A percentile compares a stretch with the other conserved stretches of the same genome.
phyloP scores from a whole-genome alignment of 2,797 vertebrate genomes.

The Heteromormyrus szaboi region DNA sequence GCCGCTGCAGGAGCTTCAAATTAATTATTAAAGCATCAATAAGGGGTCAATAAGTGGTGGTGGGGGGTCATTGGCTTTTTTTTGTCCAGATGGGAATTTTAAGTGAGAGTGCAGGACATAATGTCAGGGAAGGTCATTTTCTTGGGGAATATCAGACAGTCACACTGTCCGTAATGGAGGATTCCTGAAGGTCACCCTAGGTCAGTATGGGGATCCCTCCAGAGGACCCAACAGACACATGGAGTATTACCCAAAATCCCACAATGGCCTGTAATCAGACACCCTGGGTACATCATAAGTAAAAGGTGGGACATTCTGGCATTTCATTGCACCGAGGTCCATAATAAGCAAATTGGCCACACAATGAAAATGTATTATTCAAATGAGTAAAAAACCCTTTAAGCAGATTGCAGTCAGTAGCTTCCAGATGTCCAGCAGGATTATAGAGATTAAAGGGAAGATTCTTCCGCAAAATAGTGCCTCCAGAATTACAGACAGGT shows the following conservation, averaged over 20 bases:
- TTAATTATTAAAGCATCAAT: not conserved
- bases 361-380: not conserved
- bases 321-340: not conserved
- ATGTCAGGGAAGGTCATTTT: not conserved
- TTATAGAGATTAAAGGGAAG: not conserved
- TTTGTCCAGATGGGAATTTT: not conserved
- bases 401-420: not conserved
- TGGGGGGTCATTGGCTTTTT: not conserved
- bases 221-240: not conserved
- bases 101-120: not conserved
- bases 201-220: not conserved
- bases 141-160: not conserved
- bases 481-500: not conserved
- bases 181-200: not conserved
- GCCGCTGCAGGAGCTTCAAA: not conserved
- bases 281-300: not conserved
- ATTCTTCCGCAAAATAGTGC: not conserved
- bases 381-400: not conserved
- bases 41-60: not conserved
- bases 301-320: not conserved
- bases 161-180: not conserved
- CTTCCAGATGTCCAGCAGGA: not conserved
- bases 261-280: not conserved
- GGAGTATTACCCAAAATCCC: not conserved
- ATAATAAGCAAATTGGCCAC: not conserved